Evolutionary conservation across 2,888 invertebrate genomes (phyloP), one percentile per base, ranked within the genome.

Genomic region (Bursaphelenchus okinawaensis): DNA sequence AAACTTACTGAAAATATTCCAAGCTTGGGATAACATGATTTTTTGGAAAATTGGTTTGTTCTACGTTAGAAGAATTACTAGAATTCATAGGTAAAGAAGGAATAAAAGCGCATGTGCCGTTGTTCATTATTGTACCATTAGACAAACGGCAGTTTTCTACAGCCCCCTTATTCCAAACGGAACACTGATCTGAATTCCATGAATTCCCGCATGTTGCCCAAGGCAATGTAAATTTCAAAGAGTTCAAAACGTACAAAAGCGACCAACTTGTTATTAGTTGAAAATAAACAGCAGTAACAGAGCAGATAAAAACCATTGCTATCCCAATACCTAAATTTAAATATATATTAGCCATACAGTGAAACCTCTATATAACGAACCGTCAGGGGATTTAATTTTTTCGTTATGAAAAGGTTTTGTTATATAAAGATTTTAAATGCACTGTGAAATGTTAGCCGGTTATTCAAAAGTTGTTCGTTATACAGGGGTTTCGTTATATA

Each of bases 191-290:
- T 2, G 91, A 90, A 83, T 92, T 93, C 93, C 91, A 88, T 7
- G 88, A 86, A 84, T 93, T 90, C 68, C 88, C 87, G 83, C 94
- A 94, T 78, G 89, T 88, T 26, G 89, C 88, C 94, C 94, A 94
- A 1, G 93, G 93, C 79, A 92, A 89, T 73, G 89, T 88, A 54
- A 90, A 87, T 83, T 90, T 90, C 9, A 70, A 65, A 27, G 92
- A 90, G 67, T 91, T 90, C 69, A 85, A 83, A 59, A 87, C 79
- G 70, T 86, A 87, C 79, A 84, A 85, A 50, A 87, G 75, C 1
- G 86, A 84, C 86, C 86, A 87, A 12, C 86, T 85, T 16, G 86
- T 84, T 69, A 87, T 84, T 81, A 87, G 84, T 75, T 86, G 86
- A 83, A 86, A 86, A 79, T 87, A 87, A 68, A 87, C 83, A 23